Percentiles rank a stretch among this genome's conserved stretches.
Evolutionary conservation across 2,113 vertebrate genomes (phyloP).

Genomic region (Aythya baeri): DNA sequence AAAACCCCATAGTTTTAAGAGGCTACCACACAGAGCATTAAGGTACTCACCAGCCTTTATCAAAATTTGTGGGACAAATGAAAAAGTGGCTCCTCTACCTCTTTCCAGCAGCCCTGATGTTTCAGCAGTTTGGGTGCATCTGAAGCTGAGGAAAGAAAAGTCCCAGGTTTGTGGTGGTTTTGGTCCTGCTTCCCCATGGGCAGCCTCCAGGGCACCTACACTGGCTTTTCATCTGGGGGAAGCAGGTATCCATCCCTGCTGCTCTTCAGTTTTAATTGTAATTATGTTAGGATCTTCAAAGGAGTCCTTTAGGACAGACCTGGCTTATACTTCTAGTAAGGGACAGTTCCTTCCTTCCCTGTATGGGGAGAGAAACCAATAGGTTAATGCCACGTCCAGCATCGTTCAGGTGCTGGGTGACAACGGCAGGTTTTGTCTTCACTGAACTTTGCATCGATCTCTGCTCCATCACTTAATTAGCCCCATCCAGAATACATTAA

Average conservation of each 20-base stretch:
- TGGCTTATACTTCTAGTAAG: not conserved
- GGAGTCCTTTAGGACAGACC: not conserved
- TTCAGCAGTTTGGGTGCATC: not conserved
- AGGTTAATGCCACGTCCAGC: not conserved
- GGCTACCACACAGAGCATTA: not conserved
- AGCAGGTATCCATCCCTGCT: not conserved
- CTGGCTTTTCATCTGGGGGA: not conserved
- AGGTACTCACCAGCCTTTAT: not conserved
- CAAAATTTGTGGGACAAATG: not conserved
- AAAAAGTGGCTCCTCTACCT: not conserved
- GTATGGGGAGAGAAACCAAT: not conserved
- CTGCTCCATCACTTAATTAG: not conserved
- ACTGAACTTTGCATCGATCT: accelerated
- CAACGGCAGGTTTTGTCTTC: not conserved
- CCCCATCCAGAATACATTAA: not conserved
- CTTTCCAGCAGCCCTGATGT: not conserved
- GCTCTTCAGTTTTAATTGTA: not conserved
- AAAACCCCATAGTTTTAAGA: not conserved
- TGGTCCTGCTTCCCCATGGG: not conserved
- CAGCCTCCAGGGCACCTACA: not conserved
- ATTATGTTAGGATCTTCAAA: too few relatives aligned
- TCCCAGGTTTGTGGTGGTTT: not conserved
- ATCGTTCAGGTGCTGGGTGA: not conserved
- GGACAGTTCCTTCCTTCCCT: not conserved
- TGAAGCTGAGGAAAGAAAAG: not conserved